Evolutionary conservation across 2,888 invertebrate genomes (phyloP).

Genomic region (Entomobrya multifasciata): DNA sequence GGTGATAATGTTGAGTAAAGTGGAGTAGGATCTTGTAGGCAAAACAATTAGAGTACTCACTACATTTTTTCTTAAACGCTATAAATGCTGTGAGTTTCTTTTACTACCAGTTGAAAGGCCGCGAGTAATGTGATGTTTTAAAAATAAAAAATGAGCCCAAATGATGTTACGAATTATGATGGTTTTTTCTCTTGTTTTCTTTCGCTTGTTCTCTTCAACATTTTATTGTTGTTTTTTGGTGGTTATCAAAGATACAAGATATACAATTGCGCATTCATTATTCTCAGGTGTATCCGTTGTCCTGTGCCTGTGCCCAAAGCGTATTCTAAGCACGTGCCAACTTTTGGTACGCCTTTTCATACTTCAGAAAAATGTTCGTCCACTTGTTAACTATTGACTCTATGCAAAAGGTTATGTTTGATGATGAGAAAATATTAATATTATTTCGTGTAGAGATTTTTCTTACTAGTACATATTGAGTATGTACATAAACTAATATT

Average conservation of each 20-base stretch:
- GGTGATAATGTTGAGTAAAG: conserved; percentile 66
- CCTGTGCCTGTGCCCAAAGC: conserved; percentile 68
- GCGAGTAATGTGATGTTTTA: conserved; percentile 42
- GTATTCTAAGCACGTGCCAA: conserved; percentile 79
- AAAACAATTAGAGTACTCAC: conserved; percentile 67
- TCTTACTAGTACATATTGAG: no score
- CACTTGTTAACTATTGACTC: not conserved
- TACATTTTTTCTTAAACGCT: conserved; percentile 37
- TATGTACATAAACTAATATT: conserved; percentile 48
- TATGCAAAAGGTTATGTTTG: no score
- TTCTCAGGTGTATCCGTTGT: not conserved
- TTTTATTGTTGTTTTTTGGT: conserved; percentile 19
- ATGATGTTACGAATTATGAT: conserved; percentile 64
- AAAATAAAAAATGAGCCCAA: conserved; percentile 50
- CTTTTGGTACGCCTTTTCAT: conserved; percentile 75
- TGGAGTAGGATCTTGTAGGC: conserved; percentile 64
- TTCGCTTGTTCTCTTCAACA: conserved; percentile 26
- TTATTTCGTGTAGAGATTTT: not conserved
- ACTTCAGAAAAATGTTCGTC: conserved; percentile 46
- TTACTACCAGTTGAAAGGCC: conserved; percentile 12
- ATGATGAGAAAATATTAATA: conserved; percentile 2
- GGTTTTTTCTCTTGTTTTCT: conserved; percentile 38
- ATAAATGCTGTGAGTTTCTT: conserved; percentile 27
- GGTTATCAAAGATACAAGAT: conserved; percentile 11
- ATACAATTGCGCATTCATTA: not conserved